A percentile compares a stretch with the other conserved stretches of the same genome.
Conservation (phyloP, 2,888 invertebrate genomes). For the Strigamia crassipes region DNA sequence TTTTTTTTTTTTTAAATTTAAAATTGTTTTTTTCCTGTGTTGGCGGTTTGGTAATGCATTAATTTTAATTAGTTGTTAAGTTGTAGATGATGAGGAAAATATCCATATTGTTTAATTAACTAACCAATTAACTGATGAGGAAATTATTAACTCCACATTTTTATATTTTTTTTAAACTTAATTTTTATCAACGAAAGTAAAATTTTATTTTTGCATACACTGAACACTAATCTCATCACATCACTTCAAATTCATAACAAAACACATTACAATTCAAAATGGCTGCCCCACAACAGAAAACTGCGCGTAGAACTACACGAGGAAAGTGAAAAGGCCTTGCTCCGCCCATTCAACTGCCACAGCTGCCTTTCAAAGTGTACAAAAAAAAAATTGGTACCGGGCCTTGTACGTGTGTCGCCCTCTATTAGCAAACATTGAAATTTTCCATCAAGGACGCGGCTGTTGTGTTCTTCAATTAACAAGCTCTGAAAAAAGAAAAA, state of each 20-base stretch:
- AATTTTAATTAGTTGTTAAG: too few relatives aligned
- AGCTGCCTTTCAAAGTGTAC: background rate
- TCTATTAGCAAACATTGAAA: slow-evolving; percentile 41
- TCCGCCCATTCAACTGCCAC: slow-evolving; percentile 37
- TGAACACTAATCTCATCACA: background rate
- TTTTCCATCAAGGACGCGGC: slow-evolving; percentile 9
- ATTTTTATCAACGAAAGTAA: too few relatives aligned
- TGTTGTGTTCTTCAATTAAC: background rate
- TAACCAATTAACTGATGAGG: too few relatives aligned
- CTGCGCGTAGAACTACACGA: slow-evolving; percentile 13
- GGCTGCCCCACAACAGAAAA: slow-evolving; percentile 24
- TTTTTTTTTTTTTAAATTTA: background rate
- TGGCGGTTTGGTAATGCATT: background rate
- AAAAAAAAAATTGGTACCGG: slow-evolving; percentile 41
- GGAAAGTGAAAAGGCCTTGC: slow-evolving; percentile 29
- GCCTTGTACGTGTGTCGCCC: slow-evolving; percentile 45
- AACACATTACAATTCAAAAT: slow-evolving; percentile 43
- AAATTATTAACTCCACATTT: too few relatives aligned
- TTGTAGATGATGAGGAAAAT: background rate
- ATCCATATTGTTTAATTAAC: too few relatives aligned
- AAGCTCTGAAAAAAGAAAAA: background rate
- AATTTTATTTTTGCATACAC: background rate
- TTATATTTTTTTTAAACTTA: too few relatives aligned
- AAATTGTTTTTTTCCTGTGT: background rate
- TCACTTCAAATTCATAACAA: background rate